These are phyloP conservation scores for Drosophila acutilabella DNA, from an alignment of 2,888 invertebrate genomes.

Conservation along the genomic window DNA sequence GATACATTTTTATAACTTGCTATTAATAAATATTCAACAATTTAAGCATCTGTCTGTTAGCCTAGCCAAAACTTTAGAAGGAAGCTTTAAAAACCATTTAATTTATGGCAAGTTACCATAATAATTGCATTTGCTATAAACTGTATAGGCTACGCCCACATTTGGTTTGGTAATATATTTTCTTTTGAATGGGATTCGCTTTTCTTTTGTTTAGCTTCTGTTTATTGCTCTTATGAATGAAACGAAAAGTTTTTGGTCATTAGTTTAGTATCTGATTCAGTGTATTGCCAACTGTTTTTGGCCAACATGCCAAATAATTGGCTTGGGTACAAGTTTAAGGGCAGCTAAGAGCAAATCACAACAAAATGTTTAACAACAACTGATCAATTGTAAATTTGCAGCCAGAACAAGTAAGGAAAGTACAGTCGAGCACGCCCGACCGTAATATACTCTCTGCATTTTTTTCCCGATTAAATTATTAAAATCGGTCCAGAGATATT, in stretches of 20 bases:
- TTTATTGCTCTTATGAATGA: neutral
- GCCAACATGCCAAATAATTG: slow-evolving; percentile 15
- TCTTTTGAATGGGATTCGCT: slow-evolving; percentile 1
- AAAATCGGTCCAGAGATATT: no score
- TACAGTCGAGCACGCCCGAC: no score
- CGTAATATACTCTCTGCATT: no score
- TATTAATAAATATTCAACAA: neutral
- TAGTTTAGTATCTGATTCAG: slow-evolving; percentile 8
- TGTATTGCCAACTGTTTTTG: slow-evolving; percentile 25
- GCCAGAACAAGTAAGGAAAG: no score
- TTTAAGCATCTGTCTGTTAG: neutral
- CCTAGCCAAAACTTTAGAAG: neutral
- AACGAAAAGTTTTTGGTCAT: slow-evolving; percentile 16
- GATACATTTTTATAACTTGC: no score
- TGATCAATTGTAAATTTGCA: slow-evolving; percentile 42
- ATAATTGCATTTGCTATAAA: slow-evolving; percentile 5
- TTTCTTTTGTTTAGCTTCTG: neutral
- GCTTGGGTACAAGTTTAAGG: neutral
- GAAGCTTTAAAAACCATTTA: neutral
- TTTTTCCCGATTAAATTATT: no score
- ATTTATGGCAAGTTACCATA: slow-evolving; percentile 7
- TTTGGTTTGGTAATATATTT: neutral
- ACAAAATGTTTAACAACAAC: slow-evolving; percentile 4
- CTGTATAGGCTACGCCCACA: slow-evolving; percentile 13
- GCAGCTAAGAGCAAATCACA: slow-evolving; percentile 36